Evolutionary conservation across 2,113 vertebrate species (phyloP), one percentile per base, ranked within the genome.

Genomic region (Rynchops niger): DNA sequence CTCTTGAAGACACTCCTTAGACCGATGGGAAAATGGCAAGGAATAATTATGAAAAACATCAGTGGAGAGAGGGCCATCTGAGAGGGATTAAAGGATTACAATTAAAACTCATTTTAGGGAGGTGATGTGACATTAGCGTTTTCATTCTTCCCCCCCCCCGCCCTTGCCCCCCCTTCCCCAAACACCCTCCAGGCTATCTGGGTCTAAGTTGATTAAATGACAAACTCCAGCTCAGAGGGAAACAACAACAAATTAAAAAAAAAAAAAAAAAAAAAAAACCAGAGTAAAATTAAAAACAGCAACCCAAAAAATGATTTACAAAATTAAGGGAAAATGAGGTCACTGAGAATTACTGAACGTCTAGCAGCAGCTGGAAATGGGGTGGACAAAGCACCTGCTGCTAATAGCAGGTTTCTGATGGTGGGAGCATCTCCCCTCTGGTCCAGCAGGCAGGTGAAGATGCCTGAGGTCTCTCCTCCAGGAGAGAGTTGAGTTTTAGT

Each of bases 41-140:
- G 98, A 96, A 97, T 97, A 98, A 98, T 98, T 98, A 98, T 93
- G 97, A 97, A 97, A 95, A 97, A 96, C 98, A 98, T 98, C 98
- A 97, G 96, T 94, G 96, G 96, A 97, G 97, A 95, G 95, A 98
- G 97, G 97, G 97, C 98, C 98, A 97, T 98, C 97, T 98, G 97
- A 98, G 97, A 98, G 96, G 98, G 98, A 98, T 98, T 98, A 98
- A 98, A 97, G 98, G 98, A 98, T 98, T 98, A 98, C 96, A 98
- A 97, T 97, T 97, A 97, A 97, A 97, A 96, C 97, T 95, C 95
- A 92, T 97, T 97, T 97, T 97, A 93, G 94, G 96, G 96, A 96
- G 95, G 97, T 94, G 89, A 93, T 67, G 92, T 86, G 94, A 92
- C 97, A 96, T 85, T 96, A 96, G 96, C 91, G 97, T 90, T 95